Evolutionary conservation across 2,797 vertebrate genomes (phyloP).

Genomic region (Menidia menidia): DNA sequence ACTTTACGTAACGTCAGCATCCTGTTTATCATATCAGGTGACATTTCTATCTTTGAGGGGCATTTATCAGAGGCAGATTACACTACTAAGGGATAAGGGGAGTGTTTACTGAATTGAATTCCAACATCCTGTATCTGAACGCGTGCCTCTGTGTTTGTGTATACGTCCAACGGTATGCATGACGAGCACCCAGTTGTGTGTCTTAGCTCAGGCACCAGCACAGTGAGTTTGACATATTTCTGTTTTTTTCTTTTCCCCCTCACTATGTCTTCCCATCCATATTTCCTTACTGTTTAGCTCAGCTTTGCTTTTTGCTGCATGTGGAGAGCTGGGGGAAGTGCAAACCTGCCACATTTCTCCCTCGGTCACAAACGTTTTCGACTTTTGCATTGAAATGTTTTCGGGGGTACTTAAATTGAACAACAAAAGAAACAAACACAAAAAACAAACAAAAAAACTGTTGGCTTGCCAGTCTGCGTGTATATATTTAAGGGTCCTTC

Average conservation of each 20-base stretch:
- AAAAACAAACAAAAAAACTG: conserved; percentile 46
- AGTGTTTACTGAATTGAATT: conserved; percentile 85
- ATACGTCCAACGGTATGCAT: conserved; percentile 60
- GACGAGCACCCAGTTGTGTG: conserved; percentile 49
- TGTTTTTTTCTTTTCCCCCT: conserved; percentile 16
- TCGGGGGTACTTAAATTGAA: conserved; percentile 71
- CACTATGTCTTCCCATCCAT: conserved; percentile 32
- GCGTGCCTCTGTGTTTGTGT: conserved; percentile 68
- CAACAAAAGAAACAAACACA: conserved; percentile 35
- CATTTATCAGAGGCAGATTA: conserved; percentile 86
- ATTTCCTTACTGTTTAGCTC: conserved; percentile 48
- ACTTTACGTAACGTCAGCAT: conserved; percentile 80
- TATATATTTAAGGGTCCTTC: conserved; percentile 75
- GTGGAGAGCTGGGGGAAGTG: conserved; percentile 33
- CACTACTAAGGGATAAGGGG: conserved; percentile 80
- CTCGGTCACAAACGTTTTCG: conserved; percentile 62
- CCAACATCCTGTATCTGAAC: conserved; percentile 76
- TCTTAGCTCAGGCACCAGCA: conserved; percentile 57
- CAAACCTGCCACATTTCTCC: conserved; percentile 44
- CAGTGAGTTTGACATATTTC: conserved; percentile 51
- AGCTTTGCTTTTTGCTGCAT: conserved; percentile 35
- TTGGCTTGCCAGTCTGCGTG: conserved; percentile 67
- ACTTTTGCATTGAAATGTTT: conserved; percentile 70
- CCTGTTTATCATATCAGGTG: conserved; percentile 84
- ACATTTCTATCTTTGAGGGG: conserved; percentile 84